Conservation (phyloP, 1,140 invertebrate genomes). For the Pseudomyrmex cubaensis region DNA sequence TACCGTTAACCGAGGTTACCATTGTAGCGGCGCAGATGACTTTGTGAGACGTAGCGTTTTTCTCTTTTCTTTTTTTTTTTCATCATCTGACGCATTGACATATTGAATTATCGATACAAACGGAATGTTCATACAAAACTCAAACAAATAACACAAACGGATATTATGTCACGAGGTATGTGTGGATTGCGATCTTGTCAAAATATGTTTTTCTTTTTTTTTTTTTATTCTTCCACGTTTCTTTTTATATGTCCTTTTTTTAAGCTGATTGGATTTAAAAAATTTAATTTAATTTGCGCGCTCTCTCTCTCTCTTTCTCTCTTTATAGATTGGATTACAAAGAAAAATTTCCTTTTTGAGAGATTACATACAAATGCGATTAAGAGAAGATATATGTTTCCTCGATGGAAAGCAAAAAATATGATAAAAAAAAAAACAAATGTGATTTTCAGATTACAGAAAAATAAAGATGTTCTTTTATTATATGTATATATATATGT, state of each 20-base stretch:
- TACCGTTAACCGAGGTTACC: conserved; percentile 26
- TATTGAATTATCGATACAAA: conserved; percentile 20
- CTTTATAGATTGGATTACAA: too few species aligned
- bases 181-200: neutral
- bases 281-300: neutral
- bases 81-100: conserved; percentile 14
- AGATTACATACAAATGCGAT: neutral
- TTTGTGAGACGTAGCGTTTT: neutral
- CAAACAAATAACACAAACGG: conserved; percentile 12
- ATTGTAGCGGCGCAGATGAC: conserved; percentile 5
- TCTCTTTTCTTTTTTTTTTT: conserved; percentile 12
- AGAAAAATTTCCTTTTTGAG: too few species aligned
- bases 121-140: neutral
- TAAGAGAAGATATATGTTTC: neutral
- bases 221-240: neutral
- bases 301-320: neutral
- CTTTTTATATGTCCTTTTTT: too few species aligned
- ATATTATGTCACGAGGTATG: neutral
- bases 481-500: neutral
- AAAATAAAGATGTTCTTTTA: conserved; percentile 30
- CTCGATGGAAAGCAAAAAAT: neutral
- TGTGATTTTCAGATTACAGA: neutral
- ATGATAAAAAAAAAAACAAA: neutral
- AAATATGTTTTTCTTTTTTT: neutral
- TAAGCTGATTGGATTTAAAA: too few species aligned